These are phyloP conservation scores for Vulpes vulpes DNA, from an alignment of 2,113 vertebrate species.

Conservation along the genomic window DNA sequence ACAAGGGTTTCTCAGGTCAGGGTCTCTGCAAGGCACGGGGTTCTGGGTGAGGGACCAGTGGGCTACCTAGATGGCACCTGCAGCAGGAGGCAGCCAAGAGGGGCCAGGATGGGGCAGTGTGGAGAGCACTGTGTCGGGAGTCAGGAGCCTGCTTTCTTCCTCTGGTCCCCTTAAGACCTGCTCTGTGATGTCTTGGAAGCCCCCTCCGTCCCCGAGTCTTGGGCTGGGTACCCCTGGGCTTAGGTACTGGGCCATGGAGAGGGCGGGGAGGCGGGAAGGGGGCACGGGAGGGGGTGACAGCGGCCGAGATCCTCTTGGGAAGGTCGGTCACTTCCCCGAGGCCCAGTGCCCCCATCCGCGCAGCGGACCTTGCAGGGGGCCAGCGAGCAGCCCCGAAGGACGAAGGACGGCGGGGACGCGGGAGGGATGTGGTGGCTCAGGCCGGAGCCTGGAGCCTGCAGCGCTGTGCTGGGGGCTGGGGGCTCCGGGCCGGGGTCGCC, in stretches of 20 bases:
- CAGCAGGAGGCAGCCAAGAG: not conserved
- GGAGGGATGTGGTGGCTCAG: no score
- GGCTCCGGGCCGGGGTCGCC: no score
- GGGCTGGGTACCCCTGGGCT: not conserved
- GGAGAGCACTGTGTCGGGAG: not conserved
- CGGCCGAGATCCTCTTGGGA: not conserved
- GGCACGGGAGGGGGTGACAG: rapidly evolving
- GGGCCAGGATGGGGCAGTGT: not conserved
- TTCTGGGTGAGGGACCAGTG: not conserved
- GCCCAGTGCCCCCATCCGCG: slow-evolving; percentile 22
- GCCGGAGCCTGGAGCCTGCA: no score
- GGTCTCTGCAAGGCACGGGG: not conserved
- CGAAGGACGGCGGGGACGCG: no score
- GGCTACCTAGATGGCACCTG: not conserved
- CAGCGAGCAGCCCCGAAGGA: not conserved
- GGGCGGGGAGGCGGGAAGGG: no score
- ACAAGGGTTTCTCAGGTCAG: not conserved
- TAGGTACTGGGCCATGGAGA: not conserved
- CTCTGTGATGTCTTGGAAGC: not conserved
- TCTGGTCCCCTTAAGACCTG: not conserved
- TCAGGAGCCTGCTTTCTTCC: not conserved
- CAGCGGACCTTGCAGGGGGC: not conserved
- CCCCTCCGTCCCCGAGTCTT: not conserved
- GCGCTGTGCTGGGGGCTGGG: no score
- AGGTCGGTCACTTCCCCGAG: not conserved